phyloP scores from a whole-genome alignment of 2,888 invertebrate species.

The Nymphalis c-album region DNA sequence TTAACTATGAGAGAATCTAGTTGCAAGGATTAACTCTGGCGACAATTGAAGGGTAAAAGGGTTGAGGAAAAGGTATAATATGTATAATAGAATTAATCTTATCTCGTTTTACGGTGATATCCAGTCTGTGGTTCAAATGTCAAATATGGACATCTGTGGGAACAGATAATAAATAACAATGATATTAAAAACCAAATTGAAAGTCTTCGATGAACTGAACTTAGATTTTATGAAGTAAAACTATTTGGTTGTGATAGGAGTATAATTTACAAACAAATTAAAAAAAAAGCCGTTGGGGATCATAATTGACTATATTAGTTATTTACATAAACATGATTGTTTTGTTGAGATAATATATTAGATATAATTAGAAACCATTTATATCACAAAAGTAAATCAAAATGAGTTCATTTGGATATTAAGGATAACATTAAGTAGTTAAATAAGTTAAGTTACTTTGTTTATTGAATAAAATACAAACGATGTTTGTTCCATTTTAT shows the following conservation, averaged over 20 bases:
- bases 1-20: slow-evolving; percentile 58
- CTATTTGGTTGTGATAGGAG: neutral
- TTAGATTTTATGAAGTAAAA: neutral
- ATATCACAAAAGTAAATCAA: no score
- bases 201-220: neutral
- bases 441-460: no score
- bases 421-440: no score
- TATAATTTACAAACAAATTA: no score
- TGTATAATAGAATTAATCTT: slow-evolving; percentile 48
- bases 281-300: no score
- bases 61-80: slow-evolving; percentile 42
- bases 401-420: no score
- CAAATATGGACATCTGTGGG: slow-evolving; percentile 28
- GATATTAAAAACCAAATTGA: neutral
- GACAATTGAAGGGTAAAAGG: slow-evolving; percentile 48
- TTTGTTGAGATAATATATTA: no score
- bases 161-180: slow-evolving; percentile 26
- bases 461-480: no score
- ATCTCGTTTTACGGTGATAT: slow-evolving; percentile 40
- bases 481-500: no score
- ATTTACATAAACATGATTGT: no score
- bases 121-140: slow-evolving; percentile 33
- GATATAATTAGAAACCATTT: no score
- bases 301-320: no score
- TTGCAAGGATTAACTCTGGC: slow-evolving; percentile 53